Base-by-base conservation (phyloP, 1,140 invertebrate species). In the Lithobius niger region DNA sequence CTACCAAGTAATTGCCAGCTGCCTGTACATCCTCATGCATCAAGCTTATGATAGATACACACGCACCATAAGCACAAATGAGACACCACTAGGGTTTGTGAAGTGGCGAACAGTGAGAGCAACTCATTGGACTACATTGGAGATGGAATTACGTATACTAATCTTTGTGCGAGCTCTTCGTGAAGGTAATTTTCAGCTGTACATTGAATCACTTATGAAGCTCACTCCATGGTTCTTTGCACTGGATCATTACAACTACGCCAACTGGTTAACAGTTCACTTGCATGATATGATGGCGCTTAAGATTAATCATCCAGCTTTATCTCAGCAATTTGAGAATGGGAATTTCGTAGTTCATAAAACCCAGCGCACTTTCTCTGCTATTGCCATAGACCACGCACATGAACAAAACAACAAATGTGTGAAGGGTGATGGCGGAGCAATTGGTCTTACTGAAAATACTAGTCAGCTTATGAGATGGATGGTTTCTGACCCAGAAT, bases 381-480 rank as follows among this genome's bases (percentile, higher is more conserved):
- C n/a, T n/a, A n/a, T n/a, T n/a, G n/a, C n/a, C n/a, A n/a, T n/a
- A n/a, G n/a, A n/a, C n/a, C n/a, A n/a, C n/a, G n/a, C n/a, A n/a
- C n/a, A n/a, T n/a, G n/a, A n/a, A n/a, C n/a, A n/a, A n/a, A n/a
- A n/a, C n/a, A n/a, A n/a, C n/a, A n/a, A n/a, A n/a, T 3, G 28
- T 22, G 60, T 66, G 2, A 66, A 64, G 57, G 57, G 56, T 43
- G 55, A 60, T n/a, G 61, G 64, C 21, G 61, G 59, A 25, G 62
- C 59, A 16, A 50, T 67, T 16, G 59, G 62, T n/a, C 22, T 66
- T 22, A 53, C 45, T 13, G 50, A 57, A 10, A 27, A 47, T 45
- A 18, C 48, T 24, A 22, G 15, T 15, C 40, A 54, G 4, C 52
- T 45, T 3, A 24, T 42, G 10, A 10, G 59, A n/a, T 65, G 60